Evolutionary conservation across 1,140 invertebrate species (phyloP).

Genomic region (Solen grandis): DNA sequence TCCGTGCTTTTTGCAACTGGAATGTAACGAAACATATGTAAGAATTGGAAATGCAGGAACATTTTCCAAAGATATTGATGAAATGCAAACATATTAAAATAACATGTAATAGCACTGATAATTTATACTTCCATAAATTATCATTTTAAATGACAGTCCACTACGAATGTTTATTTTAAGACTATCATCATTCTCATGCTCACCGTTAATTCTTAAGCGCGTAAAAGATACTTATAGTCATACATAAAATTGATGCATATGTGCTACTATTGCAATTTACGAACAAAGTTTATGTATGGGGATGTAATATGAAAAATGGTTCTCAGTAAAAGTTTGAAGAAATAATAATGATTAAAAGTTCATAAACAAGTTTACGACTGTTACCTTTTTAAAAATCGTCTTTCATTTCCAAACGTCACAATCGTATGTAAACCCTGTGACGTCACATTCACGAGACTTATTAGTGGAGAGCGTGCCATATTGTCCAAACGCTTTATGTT

Average conservation of each 20-base stretch:
- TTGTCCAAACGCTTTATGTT: constrained; percentile 83
- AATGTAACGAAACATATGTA: background rate
- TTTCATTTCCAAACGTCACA: constrained; percentile 82
- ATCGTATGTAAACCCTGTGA: constrained; percentile 83
- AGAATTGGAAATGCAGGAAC: background rate
- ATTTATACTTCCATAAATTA: background rate
- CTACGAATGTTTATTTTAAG: no score
- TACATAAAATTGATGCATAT: background rate
- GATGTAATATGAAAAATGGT: background rate
- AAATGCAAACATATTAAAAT: no score
- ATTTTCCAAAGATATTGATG: no score
- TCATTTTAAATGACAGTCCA: no score
- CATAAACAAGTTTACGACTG: background rate
- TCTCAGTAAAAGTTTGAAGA: background rate
- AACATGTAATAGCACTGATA: background rate
- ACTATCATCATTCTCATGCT: no score
- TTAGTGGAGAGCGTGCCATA: no score
- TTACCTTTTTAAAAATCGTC: constrained; percentile 79
- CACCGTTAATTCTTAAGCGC: no score
- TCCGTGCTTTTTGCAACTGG: constrained; percentile 82
- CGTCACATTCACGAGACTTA: no score
- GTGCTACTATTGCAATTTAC: background rate
- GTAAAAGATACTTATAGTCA: no score
- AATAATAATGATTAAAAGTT: background rate
- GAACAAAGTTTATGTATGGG: background rate